These are phyloP conservation scores for Sylvicola cinctus DNA, from an alignment of 2,888 invertebrate genomes.

Conservation along the genomic window DNA sequence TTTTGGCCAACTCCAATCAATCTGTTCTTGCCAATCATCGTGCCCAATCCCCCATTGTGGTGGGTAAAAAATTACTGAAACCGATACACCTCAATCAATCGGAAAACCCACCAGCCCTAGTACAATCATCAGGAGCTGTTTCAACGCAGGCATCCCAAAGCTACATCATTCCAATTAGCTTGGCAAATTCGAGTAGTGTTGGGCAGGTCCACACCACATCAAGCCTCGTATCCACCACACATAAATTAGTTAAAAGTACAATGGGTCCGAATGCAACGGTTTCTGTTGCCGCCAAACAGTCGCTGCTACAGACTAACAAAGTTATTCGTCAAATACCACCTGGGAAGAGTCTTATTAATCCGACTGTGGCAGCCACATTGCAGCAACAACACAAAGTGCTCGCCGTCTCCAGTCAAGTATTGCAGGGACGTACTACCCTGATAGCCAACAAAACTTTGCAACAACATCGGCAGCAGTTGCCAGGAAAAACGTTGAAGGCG, in stretches of 20 bases:
- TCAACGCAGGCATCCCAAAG: constrained; percentile 8
- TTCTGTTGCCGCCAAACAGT: constrained; percentile 1
- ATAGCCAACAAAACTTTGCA: constrained; percentile 4
- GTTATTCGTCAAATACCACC: constrained; percentile 4
- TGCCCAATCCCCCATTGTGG: constrained; percentile 7
- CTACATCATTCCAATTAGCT: constrained; percentile 15
- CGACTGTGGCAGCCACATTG: constrained; percentile 8
- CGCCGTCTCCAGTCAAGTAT: no score
- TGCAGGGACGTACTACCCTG: no score
- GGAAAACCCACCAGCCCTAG: no score
- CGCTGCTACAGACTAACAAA: constrained; percentile 6
- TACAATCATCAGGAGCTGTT: neutral
- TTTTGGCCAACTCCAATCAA: constrained; percentile 2
- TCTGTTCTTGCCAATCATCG: constrained; percentile 7
- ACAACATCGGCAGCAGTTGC: neutral
- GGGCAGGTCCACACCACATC: no score
- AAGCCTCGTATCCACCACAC: neutral
- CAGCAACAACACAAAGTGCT: constrained; percentile 5
- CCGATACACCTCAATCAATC: constrained; percentile 6
- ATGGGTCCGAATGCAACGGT: neutral
- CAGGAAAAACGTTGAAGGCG: neutral
- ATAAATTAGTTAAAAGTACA: constrained; percentile 7
- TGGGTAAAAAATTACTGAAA: constrained; percentile 9
- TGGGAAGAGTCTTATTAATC: constrained; percentile 10
- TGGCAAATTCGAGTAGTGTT: constrained; percentile 8